These are phyloP conservation scores for Micronisus gabar DNA, from an alignment of 2,113 vertebrate genomes.

Conservation along the genomic window DNA sequence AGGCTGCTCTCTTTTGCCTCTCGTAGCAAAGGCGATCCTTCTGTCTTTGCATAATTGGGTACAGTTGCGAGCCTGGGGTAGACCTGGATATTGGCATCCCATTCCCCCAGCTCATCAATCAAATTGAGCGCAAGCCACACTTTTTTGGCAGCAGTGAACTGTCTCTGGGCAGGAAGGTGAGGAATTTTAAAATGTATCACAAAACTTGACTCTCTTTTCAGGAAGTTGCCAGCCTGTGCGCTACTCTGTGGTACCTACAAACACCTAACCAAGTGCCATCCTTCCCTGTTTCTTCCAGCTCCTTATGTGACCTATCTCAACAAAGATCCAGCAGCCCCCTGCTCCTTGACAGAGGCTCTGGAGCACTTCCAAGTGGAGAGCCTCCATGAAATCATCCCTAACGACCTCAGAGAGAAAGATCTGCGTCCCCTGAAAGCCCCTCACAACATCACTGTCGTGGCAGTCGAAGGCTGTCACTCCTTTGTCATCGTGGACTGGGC, in stretches of 20 bases:
- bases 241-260: not conserved
- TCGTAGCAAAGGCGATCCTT: not conserved
- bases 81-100: not conserved
- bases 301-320: constrained; percentile 94
- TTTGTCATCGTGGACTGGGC: constrained; percentile 98
- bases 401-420: constrained; percentile 69
- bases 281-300: constrained; percentile 74
- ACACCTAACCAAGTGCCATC: not conserved
- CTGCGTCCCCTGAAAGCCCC: constrained; percentile 82
- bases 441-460: constrained; percentile 92
- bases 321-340: constrained; percentile 89
- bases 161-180: not conserved
- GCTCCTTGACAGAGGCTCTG: constrained; percentile 94
- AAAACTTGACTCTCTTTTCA: not conserved
- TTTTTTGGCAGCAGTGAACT: not conserved
- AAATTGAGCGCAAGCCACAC: not conserved
- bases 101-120: not conserved
- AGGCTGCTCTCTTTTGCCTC: not conserved
- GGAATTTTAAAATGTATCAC: not conserved
- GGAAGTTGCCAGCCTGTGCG: not conserved
- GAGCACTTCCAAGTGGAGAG: constrained; percentile 95
- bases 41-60: not conserved
- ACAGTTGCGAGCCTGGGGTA: not conserved
- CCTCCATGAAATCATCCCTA: constrained; percentile 85
- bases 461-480: constrained; percentile 96